A percentile compares a stretch with the other conserved stretches of the same genome.
Conservation (phyloP, 2,888 invertebrate species). For the Tanypteryx hageni region DNA sequence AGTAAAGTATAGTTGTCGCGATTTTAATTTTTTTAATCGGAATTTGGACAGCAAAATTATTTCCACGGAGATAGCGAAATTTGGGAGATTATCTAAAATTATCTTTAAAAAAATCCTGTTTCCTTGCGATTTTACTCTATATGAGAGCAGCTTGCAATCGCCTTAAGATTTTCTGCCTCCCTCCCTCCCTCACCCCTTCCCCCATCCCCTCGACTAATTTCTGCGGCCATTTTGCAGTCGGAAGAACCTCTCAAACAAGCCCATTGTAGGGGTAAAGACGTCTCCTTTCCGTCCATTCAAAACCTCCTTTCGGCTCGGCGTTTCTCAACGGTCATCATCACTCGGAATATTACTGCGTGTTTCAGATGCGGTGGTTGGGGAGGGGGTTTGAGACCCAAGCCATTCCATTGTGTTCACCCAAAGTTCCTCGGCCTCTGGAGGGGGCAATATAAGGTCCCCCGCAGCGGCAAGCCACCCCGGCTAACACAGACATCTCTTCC, state of each 20-base stretch:
- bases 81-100: too few species aligned
- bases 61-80: too few species aligned
- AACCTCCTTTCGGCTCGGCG: not conserved
- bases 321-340: conserved; percentile 30
- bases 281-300: not conserved
- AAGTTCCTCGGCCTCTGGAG: not conserved
- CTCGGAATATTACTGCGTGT: conserved; percentile 28
- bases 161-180: not conserved
- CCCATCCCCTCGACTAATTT: not conserved
- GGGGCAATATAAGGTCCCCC: conserved; percentile 8
- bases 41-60: too few species aligned
- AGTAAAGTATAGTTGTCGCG: too few species aligned
- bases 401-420: conserved; percentile 48
- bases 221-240: conserved; percentile 4
- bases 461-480: conserved; percentile 35
- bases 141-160: not conserved
- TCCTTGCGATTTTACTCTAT: not conserved
- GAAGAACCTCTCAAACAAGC: not conserved
- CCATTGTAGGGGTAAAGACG: not conserved
- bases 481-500: not conserved
- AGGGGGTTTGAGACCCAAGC: not conserved
- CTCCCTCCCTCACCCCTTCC: not conserved
- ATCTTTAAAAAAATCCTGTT: not conserved
- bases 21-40: too few species aligned
- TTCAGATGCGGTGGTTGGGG: conserved; percentile 6